Evolutionary conservation across 1,140 invertebrate genomes (phyloP).

Genomic region (Drosophila novamexicana): DNA sequence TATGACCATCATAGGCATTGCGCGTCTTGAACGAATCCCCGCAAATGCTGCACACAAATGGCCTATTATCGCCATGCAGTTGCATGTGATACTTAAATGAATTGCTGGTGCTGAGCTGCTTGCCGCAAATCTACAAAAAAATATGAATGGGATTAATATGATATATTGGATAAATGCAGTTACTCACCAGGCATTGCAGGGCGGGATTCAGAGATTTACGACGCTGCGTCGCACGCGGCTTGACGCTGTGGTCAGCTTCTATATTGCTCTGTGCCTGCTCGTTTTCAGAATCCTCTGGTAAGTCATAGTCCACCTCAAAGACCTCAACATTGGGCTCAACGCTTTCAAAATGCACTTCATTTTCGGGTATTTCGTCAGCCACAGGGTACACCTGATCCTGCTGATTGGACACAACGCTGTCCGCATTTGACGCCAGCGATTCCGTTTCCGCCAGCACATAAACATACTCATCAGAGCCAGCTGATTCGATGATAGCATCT

Average conservation of each 20-base stretch:
- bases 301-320: slow-evolving; percentile 27
- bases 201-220: slow-evolving; percentile 31
- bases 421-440: neutral
- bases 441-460: slow-evolving; percentile 40
- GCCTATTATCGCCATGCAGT: slow-evolving; percentile 71
- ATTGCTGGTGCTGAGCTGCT: slow-evolving; percentile 65
- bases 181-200: slow-evolving; percentile 47
- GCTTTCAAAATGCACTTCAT: slow-evolving; percentile 5
- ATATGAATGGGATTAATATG: neutral
- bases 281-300: slow-evolving; percentile 11
- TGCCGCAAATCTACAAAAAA: slow-evolving; percentile 58
- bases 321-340: slow-evolving; percentile 8
- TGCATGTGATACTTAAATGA: slow-evolving; percentile 82
- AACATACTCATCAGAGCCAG: slow-evolving; percentile 18
- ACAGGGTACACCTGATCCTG: neutral
- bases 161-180: neutral
- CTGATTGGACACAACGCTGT: neutral
- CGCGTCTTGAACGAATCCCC: slow-evolving; percentile 70
- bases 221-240: neutral
- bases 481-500: neutral
- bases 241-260: neutral
- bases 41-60: slow-evolving; percentile 57
- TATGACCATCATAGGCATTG: slow-evolving; percentile 68
- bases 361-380: slow-evolving; percentile 2
- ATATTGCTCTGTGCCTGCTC: neutral